Evolutionary conservation across 2,888 invertebrate species (phyloP).

Genomic region (Xestia ashworthii): DNA sequence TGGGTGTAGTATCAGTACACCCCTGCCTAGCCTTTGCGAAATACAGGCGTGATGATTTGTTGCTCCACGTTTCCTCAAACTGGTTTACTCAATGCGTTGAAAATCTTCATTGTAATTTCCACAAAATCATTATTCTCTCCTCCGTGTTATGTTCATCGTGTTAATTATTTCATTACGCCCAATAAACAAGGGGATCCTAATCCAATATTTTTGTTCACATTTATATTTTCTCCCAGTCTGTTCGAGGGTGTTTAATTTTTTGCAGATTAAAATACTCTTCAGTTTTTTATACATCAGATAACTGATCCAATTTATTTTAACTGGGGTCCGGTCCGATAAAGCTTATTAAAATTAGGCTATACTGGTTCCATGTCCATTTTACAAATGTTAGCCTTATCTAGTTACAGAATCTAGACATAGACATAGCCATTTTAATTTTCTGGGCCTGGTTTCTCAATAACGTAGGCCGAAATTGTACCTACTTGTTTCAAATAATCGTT

Average conservation of each 20-base stretch:
- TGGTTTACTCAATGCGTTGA: not conserved
- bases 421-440: constrained; percentile 14
- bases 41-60: not conserved
- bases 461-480: not conserved
- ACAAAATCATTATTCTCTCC: not conserved
- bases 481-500: not conserved
- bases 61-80: not conserved
- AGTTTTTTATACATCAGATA: constrained; percentile 54
- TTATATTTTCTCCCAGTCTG: constrained; percentile 28
- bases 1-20: not conserved
- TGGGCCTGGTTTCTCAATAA: not conserved
- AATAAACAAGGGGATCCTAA: constrained; percentile 9
- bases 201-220: constrained; percentile 26
- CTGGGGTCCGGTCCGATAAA: constrained; percentile 43
- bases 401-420: constrained; percentile 25
- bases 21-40: not conserved
- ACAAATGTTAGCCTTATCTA: constrained; percentile 33
- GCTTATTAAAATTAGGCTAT: constrained; percentile 49
- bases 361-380: constrained; percentile 22
- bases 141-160: constrained; percentile 5
- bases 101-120: not conserved
- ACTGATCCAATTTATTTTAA: constrained; percentile 62
- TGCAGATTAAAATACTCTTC: constrained; percentile 34
- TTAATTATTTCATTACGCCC: constrained; percentile 37
- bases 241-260: constrained; percentile 7